These are phyloP conservation scores for Protobothrops flavoviridis DNA, from an alignment of 2,113 vertebrate genomes.

Conservation along the genomic window DNA sequence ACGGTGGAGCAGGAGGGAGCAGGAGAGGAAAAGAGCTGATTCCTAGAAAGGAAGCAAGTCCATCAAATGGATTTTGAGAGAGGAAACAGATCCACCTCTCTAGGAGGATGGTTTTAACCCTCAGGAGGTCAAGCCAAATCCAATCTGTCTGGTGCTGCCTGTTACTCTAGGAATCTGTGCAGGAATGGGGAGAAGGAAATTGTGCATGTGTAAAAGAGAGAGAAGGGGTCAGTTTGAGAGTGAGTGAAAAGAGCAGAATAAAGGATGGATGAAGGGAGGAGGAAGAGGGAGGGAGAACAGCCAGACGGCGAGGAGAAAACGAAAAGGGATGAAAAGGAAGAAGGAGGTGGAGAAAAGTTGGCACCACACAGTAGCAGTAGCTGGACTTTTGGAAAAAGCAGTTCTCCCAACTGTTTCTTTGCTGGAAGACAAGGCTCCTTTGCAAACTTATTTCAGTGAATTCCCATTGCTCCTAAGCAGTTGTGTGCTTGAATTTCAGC, in stretches of 20 bases:
- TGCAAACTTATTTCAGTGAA: not conserved
- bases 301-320: not conserved
- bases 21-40: not conserved
- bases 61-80: not conserved
- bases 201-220: not conserved
- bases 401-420: not conserved
- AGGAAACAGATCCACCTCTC: not conserved
- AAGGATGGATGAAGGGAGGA: not conserved
- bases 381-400: not conserved
- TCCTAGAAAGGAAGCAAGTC: not conserved
- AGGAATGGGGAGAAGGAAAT: too few species aligned
- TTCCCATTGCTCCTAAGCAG: not conserved
- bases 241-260: not conserved
- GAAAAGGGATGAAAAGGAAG: not conserved
- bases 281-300: too few species aligned
- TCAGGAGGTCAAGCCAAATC: not conserved
- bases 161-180: too few species aligned
- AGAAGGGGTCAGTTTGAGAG: not conserved
- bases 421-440: not conserved
- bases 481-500: not conserved
- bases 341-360: not conserved
- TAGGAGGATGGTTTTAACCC: not conserved
- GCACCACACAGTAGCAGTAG: not conserved
- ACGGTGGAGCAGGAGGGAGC: not conserved
- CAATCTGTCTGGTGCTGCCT: not conserved